phyloP scores from a whole-genome alignment of 1,140 invertebrate genomes.

The Mercenaria mercenaria region DNA sequence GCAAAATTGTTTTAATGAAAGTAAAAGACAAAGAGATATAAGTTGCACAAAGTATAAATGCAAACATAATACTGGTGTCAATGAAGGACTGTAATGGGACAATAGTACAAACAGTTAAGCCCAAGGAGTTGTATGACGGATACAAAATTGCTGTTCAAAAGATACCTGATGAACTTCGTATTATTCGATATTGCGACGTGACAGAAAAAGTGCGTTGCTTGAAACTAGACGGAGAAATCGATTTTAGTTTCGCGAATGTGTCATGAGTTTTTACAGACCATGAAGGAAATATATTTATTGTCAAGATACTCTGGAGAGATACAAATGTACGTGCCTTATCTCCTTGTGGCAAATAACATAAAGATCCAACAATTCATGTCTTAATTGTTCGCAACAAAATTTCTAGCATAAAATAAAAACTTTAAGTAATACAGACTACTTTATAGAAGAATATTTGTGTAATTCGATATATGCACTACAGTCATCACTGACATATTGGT shows the following conservation, averaged over 20 bases:
- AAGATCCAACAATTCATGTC: background rate
- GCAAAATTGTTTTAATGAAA: background rate
- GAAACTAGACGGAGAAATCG: background rate
- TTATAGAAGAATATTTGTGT: too few relatives aligned
- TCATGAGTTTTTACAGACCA: background rate
- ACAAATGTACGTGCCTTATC: background rate
- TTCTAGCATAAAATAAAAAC: too few relatives aligned
- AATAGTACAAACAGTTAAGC: background rate
- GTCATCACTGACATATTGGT: too few relatives aligned
- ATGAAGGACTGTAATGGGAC: background rate
- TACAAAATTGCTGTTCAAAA: background rate
- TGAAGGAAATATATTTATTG: background rate
- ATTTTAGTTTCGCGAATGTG: background rate
- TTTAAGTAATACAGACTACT: too few relatives aligned
- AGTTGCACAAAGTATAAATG: background rate
- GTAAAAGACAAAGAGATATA: background rate
- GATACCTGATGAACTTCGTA: background rate
- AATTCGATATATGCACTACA: too few relatives aligned
- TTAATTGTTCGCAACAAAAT: too few relatives aligned
- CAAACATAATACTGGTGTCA: background rate
- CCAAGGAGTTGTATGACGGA: background rate
- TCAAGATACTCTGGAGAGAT: background rate
- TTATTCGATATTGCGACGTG: background rate
- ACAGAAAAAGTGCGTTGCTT: background rate
- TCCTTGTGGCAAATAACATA: background rate